These are phyloP conservation scores for Vollenhovia emeryi DNA, from an alignment of 1,140 invertebrate species.

Conservation along the genomic window DNA sequence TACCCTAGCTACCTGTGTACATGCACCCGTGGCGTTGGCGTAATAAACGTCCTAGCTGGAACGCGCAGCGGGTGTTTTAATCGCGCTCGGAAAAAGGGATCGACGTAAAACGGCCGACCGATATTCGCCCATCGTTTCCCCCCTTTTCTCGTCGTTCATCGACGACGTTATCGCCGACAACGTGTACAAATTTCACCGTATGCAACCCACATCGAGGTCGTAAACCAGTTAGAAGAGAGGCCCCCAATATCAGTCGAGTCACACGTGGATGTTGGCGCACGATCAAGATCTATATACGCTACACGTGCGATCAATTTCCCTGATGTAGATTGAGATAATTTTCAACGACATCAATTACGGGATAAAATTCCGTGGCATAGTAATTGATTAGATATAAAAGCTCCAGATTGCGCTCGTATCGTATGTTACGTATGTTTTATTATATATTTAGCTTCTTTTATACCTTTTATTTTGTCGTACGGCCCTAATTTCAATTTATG, in stretches of 20 bases:
- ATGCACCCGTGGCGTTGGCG: slow-evolving; percentile 67
- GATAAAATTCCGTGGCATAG: background rate
- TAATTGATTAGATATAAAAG: background rate
- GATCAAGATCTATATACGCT: background rate
- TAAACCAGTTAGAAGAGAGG: background rate
- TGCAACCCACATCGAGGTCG: background rate
- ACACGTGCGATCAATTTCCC: background rate
- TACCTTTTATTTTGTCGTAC: background rate
- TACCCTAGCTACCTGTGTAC: slow-evolving; percentile 58
- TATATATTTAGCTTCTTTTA: too few relatives aligned
- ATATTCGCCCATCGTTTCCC: slow-evolving; percentile 39
- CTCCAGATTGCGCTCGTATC: background rate
- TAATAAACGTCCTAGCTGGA: slow-evolving; percentile 56
- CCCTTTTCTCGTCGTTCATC: background rate
- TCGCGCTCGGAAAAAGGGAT: slow-evolving; percentile 53
- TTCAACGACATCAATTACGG: background rate
- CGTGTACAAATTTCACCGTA: slow-evolving; percentile 23
- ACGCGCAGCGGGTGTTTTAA: slow-evolving; percentile 49
- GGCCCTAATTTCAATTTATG: background rate
- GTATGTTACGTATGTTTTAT: background rate
- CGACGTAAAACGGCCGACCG: slow-evolving; percentile 43
- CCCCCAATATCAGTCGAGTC: background rate
- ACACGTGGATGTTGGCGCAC: background rate
- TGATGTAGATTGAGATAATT: background rate
- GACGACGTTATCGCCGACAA: background rate